A percentile compares a stretch with the other conserved stretches of the same genome.
Evolutionary conservation across 2,888 invertebrate genomes (phyloP).

Genomic region (Timema podura): DNA sequence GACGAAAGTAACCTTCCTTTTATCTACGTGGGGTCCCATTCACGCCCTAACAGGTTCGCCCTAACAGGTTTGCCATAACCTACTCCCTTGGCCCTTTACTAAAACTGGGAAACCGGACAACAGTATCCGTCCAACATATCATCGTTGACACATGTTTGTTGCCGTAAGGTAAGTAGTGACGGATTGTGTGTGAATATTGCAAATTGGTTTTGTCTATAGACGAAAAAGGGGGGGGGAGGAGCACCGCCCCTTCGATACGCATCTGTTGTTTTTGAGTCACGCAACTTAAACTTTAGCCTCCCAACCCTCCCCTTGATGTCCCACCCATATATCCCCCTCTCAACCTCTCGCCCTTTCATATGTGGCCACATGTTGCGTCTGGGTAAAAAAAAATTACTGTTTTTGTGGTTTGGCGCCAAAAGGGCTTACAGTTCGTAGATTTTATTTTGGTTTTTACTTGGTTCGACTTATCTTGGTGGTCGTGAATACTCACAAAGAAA

Average conservation of each 20-base stretch:
- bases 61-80: too few relatives aligned
- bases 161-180: too few relatives aligned
- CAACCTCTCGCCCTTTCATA: neutral
- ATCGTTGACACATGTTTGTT: too few relatives aligned
- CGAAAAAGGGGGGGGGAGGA: constrained; percentile 13
- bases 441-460: neutral
- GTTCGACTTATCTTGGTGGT: too few relatives aligned
- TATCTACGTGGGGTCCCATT: too few relatives aligned
- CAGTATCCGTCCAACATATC: too few relatives aligned
- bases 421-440: neutral
- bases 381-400: too few relatives aligned
- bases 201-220: neutral
- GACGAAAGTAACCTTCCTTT: too few relatives aligned
- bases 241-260: constrained; percentile 14
- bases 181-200: constrained; percentile 3
- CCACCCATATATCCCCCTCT: neutral
- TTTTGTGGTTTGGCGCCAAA: constrained; percentile 8
- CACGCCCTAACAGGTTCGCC: too few relatives aligned
- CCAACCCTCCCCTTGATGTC: neutral
- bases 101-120: too few relatives aligned
- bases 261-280: constrained; percentile 20
- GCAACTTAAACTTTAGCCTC: neutral
- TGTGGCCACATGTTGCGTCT: constrained; percentile 10
- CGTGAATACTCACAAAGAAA: too few relatives aligned
- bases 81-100: too few relatives aligned